phyloP scores from a whole-genome alignment of 2,113 vertebrate genomes.

The Campylomormyrus tamandua region DNA sequence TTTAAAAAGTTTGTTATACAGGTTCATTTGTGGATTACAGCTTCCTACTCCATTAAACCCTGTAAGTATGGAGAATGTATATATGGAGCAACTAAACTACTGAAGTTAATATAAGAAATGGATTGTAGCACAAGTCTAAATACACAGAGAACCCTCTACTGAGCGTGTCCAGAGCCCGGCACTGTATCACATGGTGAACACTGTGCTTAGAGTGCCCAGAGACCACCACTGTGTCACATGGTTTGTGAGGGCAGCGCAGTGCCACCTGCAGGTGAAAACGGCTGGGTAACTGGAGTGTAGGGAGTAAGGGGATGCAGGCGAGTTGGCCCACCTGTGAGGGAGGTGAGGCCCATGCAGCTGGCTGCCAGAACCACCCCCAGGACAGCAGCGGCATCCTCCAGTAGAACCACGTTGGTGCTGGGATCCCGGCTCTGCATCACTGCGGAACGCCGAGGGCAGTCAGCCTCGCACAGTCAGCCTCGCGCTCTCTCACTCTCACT shows the following conservation, averaged over 20 bases:
- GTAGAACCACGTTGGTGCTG: constrained; percentile 90
- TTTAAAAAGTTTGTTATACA: neutral
- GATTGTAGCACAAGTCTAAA: neutral
- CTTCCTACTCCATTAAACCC: neutral
- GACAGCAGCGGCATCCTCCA: constrained; percentile 93
- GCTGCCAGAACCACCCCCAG: constrained; percentile 82
- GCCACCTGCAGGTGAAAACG: neutral
- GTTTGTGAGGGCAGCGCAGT: neutral
- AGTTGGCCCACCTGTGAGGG: constrained; percentile 75
- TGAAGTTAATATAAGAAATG: neutral
- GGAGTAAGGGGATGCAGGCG: neutral
- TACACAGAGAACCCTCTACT: neutral
- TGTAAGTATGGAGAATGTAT: neutral
- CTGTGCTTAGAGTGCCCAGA: no score
- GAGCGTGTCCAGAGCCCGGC: neutral
- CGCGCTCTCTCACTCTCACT: no score
- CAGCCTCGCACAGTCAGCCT: neutral
- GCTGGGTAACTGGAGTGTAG: neutral
- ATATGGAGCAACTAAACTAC: neutral
- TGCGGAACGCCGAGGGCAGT: constrained; percentile 41
- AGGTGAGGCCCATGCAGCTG: constrained; percentile 91
- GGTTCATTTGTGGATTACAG: neutral
- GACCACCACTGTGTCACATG: no score
- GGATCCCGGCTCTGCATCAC: constrained; percentile 92
- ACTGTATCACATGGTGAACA: neutral